A percentile compares a stretch with the other conserved stretches of the same genome.
Evolutionary conservation across 2,888 invertebrate genomes (phyloP).

Genomic region (Polietes domitor): DNA sequence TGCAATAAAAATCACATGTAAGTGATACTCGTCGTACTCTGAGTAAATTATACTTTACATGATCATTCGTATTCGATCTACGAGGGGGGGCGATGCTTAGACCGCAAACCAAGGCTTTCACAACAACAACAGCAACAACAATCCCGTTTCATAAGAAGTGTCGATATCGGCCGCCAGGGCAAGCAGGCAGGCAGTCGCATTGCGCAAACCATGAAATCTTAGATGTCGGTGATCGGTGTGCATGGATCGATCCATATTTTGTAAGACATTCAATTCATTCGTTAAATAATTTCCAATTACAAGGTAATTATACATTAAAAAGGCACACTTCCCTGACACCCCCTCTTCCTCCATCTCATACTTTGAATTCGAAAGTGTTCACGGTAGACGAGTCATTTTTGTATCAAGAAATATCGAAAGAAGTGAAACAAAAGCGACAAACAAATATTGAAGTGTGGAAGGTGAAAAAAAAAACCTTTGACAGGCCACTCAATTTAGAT

Average conservation of each 20-base stretch:
- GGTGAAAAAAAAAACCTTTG: constrained; percentile 49
- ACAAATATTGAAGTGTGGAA: constrained; percentile 25
- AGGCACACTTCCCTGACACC: constrained; percentile 11
- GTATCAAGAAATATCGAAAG: constrained; percentile 26
- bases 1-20: no score
- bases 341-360: not conserved
- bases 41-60: no score
- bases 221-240: constrained; percentile 1
- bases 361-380: constrained; percentile 35
- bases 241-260: not conserved
- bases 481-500: constrained; percentile 59
- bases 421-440: not conserved
- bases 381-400: not conserved
- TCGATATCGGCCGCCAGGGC: not conserved
- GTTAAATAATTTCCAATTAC: constrained; percentile 56
- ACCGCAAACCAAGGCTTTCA: not conserved
- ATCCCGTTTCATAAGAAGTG: not conserved
- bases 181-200: no score
- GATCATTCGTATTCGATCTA: no score
- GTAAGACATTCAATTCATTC: constrained; percentile 42
- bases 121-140: not conserved
- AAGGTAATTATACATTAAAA: constrained; percentile 42
- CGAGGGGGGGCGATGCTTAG: no score
- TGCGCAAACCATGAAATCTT: constrained; percentile 16
- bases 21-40: no score